A percentile compares a stretch with the other conserved stretches of the same genome.
phyloP scores from a whole-genome alignment of 2,113 vertebrate genomes.

The Sula dactylatra region DNA sequence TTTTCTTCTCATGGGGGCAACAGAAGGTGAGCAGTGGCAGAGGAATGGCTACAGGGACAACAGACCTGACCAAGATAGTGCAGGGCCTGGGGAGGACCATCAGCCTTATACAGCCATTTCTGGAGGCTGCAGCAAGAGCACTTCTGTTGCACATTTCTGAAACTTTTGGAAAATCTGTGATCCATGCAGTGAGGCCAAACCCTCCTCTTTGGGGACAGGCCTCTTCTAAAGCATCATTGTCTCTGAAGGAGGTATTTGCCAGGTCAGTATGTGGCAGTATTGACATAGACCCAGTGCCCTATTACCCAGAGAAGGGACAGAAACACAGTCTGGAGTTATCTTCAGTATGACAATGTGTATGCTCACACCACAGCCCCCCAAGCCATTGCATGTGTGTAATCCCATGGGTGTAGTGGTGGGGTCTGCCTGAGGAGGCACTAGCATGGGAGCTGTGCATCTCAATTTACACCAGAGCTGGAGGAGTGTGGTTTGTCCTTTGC shows the following conservation, averaged over 20 bases:
- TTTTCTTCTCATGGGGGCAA: neutral
- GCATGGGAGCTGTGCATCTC: neutral
- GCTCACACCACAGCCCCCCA: neutral
- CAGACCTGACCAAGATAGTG: neutral
- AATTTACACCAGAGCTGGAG: neutral
- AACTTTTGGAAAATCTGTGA: neutral
- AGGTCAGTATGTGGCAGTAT: neutral
- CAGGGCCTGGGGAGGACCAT: neutral
- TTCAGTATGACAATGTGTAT: neutral
- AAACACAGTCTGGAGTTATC: neutral
- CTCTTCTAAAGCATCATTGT: neutral
- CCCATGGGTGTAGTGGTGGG: neutral
- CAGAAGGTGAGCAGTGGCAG: neutral
- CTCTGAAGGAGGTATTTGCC: neutral
- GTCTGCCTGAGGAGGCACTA: neutral
- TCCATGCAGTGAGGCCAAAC: neutral
- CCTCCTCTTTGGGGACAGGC: neutral
- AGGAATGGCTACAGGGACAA: neutral
- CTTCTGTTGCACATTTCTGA: neutral
- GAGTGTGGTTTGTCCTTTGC: neutral
- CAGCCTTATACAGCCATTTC: neutral
- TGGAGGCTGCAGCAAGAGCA: neutral
- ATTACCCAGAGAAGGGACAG: neutral
- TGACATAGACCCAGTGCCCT: neutral
- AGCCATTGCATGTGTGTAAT: accelerated